Evolutionary conservation across 2,888 invertebrate species (phyloP).

Genomic region (Platycheirus rosarum): DNA sequence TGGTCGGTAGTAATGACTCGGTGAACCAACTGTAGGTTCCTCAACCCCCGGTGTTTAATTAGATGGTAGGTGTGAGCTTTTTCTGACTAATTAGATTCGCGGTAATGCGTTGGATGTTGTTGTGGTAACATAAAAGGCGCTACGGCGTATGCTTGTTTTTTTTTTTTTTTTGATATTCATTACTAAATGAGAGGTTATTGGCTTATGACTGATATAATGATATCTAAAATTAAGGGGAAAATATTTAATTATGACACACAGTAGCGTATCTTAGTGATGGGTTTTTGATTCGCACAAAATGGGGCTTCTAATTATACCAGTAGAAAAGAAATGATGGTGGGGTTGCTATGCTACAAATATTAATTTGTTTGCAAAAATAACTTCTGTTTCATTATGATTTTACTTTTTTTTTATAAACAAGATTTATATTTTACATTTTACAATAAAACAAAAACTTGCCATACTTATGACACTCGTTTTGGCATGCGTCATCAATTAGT

Average conservation of each 20-base stretch:
- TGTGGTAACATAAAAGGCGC: neutral
- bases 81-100: slow-evolving; percentile 44
- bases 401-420: too few species aligned
- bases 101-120: neutral
- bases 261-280: neutral
- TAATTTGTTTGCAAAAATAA: too few species aligned
- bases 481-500: neutral
- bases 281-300: neutral
- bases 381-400: too few species aligned
- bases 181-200: neutral
- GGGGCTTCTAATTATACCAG: too few species aligned
- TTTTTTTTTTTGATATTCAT: neutral
- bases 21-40: neutral
- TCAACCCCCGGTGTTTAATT: neutral
- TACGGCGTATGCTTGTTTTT: slow-evolving; percentile 8
- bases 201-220: slow-evolving; percentile 4
- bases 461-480: neutral
- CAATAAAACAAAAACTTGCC: neutral
- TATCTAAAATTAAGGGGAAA: neutral
- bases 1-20: neutral
- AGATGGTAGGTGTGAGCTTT: slow-evolving; percentile 35
- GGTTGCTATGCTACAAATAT: too few species aligned
- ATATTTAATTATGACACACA: neutral
- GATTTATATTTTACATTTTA: too few species aligned
- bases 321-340: too few species aligned